Evolutionary conservation across 2,888 invertebrate species (phyloP).

Genomic region (Euplagia quadripunctaria): DNA sequence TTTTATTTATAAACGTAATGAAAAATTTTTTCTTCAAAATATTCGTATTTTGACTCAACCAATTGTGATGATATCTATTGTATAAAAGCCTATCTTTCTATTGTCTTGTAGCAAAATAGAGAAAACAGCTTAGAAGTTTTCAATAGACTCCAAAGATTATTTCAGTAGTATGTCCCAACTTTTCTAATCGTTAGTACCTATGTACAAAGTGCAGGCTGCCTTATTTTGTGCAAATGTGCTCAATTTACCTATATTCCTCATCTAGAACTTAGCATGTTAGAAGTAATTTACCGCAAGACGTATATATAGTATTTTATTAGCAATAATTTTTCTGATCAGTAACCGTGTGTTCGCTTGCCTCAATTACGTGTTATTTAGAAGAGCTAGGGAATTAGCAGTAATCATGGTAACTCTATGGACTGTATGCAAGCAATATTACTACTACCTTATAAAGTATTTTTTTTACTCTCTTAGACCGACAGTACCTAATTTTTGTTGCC

Average conservation of each 20-base stretch:
- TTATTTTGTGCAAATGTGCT: constrained; percentile 26
- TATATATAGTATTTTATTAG: background rate
- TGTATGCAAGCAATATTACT: constrained; percentile 35
- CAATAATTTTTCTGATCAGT: background rate
- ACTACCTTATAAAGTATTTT: constrained; percentile 18
- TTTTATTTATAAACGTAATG: too few relatives aligned
- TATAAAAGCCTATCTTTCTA: background rate
- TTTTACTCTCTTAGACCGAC: background rate
- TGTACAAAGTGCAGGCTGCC: constrained; percentile 11
- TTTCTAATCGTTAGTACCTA: background rate
- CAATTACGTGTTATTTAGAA: background rate
- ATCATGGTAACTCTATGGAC: constrained; percentile 25
- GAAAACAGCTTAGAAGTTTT: background rate
- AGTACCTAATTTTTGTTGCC: background rate
- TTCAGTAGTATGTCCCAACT: background rate
- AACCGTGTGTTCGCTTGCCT: background rate
- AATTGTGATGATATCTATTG: background rate
- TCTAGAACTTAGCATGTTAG: constrained; percentile 1
- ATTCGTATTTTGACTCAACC: background rate
- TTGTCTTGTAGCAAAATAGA: background rate
- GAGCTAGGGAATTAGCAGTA: background rate
- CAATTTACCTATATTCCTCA: constrained; percentile 36
- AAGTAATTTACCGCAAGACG: background rate
- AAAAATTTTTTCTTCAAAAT: background rate
- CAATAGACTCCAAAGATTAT: background rate